These are phyloP conservation scores for Melierax canorus DNA, from an alignment of 2,113 vertebrate species.

Conservation along the genomic window DNA sequence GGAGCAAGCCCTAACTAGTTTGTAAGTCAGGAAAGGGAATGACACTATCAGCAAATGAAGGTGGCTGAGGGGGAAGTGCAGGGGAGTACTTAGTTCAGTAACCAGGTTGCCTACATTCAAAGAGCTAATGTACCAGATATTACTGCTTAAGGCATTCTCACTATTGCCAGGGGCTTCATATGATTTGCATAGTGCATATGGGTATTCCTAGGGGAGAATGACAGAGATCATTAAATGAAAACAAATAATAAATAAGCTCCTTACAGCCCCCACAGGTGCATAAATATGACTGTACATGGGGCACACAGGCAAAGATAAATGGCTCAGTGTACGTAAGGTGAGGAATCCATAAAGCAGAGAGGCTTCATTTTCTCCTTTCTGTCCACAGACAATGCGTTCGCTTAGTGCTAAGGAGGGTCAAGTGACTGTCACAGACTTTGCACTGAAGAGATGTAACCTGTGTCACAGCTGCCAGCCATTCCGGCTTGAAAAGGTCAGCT, in stretches of 20 bases:
- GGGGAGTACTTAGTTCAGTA: background rate
- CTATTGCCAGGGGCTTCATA: slow-evolving; percentile 43
- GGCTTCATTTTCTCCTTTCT: background rate
- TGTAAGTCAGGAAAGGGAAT: background rate
- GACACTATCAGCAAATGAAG: background rate
- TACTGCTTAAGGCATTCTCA: background rate
- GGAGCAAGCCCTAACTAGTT: background rate
- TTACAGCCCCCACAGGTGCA: slow-evolving; percentile 41
- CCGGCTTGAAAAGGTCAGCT: slow-evolving; percentile 55
- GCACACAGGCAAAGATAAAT: background rate
- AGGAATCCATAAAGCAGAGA: background rate
- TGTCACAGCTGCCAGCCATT: slow-evolving; percentile 13
- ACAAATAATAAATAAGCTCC: slow-evolving; percentile 62
- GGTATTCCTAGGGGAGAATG: slow-evolving; percentile 55
- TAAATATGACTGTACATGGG: background rate
- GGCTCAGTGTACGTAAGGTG: background rate
- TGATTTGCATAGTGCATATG: slow-evolving; percentile 26
- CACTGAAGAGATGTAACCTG: background rate
- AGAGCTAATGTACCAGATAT: background rate
- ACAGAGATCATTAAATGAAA: slow-evolving; percentile 73
- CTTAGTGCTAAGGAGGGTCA: background rate
- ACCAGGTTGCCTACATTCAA: background rate
- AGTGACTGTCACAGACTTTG: slow-evolving; percentile 17
- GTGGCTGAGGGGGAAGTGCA: background rate
- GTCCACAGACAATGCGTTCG: accelerated